Base-by-base conservation (phyloP, 2,113 vertebrate species). In the Lepus europaeus region DNA sequence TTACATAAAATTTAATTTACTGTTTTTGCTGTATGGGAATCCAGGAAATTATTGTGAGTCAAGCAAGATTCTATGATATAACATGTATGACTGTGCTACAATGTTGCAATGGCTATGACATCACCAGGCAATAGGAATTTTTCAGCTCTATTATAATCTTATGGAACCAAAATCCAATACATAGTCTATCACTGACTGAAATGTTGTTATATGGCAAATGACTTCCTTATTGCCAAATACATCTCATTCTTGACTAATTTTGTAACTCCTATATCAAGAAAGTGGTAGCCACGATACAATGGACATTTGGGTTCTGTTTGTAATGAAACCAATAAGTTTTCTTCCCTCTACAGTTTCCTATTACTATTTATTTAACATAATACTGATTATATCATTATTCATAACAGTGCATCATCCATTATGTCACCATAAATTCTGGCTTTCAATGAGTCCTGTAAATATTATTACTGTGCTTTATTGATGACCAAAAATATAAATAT, bases 261-360 rank as follows among this genome's bases (percentile, higher is more conserved):
- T 78, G n/a, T 29, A 61, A 31, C 59, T 89, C 6, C 19, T 25
- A 14, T 66, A 22, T 82, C 80, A 89, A 49, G 17, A 56, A 56
- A 81, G 91, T 77, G 16, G 6, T 33, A 87, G 29, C 27, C 51
- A 25, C 56, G 22, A 61, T 20, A 45, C 49, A 36, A 36, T 78
- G 36, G 12, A 7, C 63, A 29, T 59, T 78, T 61, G 29, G 49
- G 70, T 33, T 22, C 33, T 87, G 31, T 45, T 51, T 69, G 5
- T 73, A 79, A 53, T 84, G 72, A 74, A n/a, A 90, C 6, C 83
- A 78, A 92, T 78, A 39, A 51, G 86, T 88, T 49, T 82, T 76
- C 20, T 87, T 87, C 5, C 11, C 27, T 73, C 22, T 76, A 25
- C 4, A n/a, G 33, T 80, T 77, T 36, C 53, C 68, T 69, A 23